phyloP scores from a whole-genome alignment of 2,888 invertebrate species.

The Acanthopleura granulata region DNA sequence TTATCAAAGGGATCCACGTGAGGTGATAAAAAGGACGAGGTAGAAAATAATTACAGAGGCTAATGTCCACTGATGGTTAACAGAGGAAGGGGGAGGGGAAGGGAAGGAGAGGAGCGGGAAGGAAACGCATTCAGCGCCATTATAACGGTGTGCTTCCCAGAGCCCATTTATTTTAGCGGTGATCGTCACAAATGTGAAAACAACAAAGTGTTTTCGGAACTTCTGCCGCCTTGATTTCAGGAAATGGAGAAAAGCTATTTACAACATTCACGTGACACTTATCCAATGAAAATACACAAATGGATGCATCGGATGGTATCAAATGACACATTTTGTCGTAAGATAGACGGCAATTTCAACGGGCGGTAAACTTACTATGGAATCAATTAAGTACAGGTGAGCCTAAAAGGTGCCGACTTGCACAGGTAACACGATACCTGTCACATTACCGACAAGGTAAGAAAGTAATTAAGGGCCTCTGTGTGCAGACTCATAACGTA shows the following conservation, averaged over 20 bases:
- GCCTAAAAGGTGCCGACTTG: neutral
- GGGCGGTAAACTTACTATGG: neutral
- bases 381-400: conserved; percentile 9
- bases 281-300: too few relatives aligned
- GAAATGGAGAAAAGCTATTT: conserved; percentile 7
- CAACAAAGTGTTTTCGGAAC: conserved; percentile 5
- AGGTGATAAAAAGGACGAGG: too few relatives aligned
- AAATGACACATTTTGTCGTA: conserved; percentile 4
- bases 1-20: too few relatives aligned
- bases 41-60: too few relatives aligned
- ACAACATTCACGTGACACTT: too few relatives aligned
- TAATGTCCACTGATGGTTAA: too few relatives aligned
- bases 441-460: neutral
- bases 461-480: neutral
- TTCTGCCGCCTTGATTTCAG: neutral
- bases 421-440: conserved; percentile 1
- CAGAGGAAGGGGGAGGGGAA: too few relatives aligned
- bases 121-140: too few relatives aligned
- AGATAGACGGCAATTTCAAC: too few relatives aligned
- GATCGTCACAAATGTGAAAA: neutral
- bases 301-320: neutral
- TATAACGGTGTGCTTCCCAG: too few relatives aligned
- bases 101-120: too few relatives aligned
- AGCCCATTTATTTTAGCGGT: neutral
- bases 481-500: too few relatives aligned